A percentile compares a stretch with the other conserved stretches of the same genome.
These are phyloP conservation scores for Channa striata DNA, from an alignment of 2,797 vertebrate genomes.

Conservation along the genomic window DNA sequence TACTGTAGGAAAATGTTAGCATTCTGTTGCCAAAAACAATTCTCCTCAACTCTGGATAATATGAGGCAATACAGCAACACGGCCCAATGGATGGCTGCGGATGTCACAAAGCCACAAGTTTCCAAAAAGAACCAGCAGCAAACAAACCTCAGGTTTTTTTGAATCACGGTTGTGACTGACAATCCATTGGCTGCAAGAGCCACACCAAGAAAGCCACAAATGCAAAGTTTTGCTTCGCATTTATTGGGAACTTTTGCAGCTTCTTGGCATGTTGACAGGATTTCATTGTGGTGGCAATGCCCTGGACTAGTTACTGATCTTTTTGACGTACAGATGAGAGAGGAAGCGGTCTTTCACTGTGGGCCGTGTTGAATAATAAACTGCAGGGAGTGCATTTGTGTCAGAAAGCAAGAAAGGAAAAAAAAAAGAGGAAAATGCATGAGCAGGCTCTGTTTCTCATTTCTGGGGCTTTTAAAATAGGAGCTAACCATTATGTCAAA, in stretches of 20 bases:
- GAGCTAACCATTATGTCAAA: slow-evolving; percentile 73
- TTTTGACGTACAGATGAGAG: slow-evolving; percentile 72
- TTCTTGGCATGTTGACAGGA: slow-evolving; percentile 72
- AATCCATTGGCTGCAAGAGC: slow-evolving; percentile 81
- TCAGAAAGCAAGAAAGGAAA: slow-evolving; percentile 25
- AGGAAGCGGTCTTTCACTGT: slow-evolving; percentile 62
- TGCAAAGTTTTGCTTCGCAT: slow-evolving; percentile 86
- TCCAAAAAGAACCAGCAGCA: slow-evolving; percentile 87
- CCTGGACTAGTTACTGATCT: slow-evolving; percentile 73
- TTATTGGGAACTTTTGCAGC: slow-evolving; percentile 84
- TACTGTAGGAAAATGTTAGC: slow-evolving; percentile 82
- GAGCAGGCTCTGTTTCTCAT: slow-evolving; percentile 61
- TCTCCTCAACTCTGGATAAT: slow-evolving; percentile 85
- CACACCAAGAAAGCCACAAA: slow-evolving; percentile 86
- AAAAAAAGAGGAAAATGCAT: slow-evolving; percentile 38
- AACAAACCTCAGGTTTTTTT: slow-evolving; percentile 85
- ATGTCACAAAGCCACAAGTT: slow-evolving; percentile 88
- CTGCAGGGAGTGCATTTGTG: slow-evolving; percentile 62
- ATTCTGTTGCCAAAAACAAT: slow-evolving; percentile 86
- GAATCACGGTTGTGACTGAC: slow-evolving; percentile 82
- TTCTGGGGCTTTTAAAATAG: slow-evolving; percentile 63
- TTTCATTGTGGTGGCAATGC: slow-evolving; percentile 75
- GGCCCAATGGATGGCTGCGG: slow-evolving; percentile 83
- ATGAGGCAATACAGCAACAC: slow-evolving; percentile 85
- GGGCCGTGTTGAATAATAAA: slow-evolving; percentile 71